Evolutionary conservation across 1,140 invertebrate genomes (phyloP).

Genomic region (Anastrepha ludens): DNA sequence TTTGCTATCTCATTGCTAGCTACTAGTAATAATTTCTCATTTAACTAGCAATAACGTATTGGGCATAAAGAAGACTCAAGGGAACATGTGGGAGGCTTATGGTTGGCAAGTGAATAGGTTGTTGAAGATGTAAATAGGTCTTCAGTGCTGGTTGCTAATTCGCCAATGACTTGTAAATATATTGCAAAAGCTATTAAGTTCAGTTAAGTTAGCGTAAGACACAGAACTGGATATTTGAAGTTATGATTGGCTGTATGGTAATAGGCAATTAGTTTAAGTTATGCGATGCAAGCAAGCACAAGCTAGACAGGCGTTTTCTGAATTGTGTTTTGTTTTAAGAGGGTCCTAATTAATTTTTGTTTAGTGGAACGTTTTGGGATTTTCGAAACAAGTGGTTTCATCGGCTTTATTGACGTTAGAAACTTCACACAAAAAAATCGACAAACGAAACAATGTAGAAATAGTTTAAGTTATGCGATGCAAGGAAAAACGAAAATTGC

Average conservation of each 20-base stretch:
- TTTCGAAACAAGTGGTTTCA: background rate
- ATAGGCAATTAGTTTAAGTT: background rate
- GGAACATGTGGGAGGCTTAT: conserved; percentile 19
- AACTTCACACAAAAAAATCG: no score
- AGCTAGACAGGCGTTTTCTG: no score
- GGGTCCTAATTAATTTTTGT: background rate
- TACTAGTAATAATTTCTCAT: conserved; percentile 40
- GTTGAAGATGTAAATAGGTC: background rate
- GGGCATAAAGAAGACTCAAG: conserved; percentile 28
- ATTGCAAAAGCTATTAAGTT: conserved; percentile 15
- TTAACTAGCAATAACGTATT: conserved; percentile 9
- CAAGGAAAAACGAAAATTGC: no score
- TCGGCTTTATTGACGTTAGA: no score
- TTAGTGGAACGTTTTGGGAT: conserved; percentile 3
- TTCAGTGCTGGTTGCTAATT: background rate
- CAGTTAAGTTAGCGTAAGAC: background rate
- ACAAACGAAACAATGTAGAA: no score
- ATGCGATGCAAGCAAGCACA: background rate
- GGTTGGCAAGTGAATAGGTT: background rate
- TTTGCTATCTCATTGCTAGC: conserved; percentile 34
- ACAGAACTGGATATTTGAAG: background rate
- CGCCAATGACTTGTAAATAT: conserved; percentile 20
- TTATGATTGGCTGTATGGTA: background rate
- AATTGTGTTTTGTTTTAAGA: no score
- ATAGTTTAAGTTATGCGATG: no score